Evolutionary conservation across 2,797 vertebrate species (phyloP), one percentile per base, ranked within the genome.

Genomic region (Gallinago solitaria): DNA sequence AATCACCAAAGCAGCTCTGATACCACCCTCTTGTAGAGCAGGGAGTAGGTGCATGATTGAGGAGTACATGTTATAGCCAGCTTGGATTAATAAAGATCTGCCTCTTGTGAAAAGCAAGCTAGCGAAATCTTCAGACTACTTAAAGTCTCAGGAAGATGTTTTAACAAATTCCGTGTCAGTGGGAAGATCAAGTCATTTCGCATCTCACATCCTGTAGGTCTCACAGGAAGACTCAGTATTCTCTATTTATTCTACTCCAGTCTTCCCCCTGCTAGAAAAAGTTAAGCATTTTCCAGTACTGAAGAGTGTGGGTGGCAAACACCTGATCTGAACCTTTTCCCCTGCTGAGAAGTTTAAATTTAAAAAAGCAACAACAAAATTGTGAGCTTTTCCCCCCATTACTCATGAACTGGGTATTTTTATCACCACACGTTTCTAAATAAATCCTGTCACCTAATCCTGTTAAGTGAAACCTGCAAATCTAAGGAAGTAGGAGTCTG

Each of bases 401-500:
- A 83, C 88, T 95, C 63, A 41, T 48, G 56, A 87, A 70, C 25
- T 33, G 60, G 56, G 45, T 96, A 95, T 97, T 97, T 97, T 97
- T 95, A 92, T 96, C 91, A 68, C 68, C 70, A 79, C 64, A 70
- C 19, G 4, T 85, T 74, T 92, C 94, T 94, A 95, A 97, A 96
- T 95, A 96, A 96, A 95, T 83, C 89, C 45, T 83, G 28, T 57
- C 91, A 93, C 79, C 79, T 96, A 84, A 95, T 93, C 88, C 47
- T 95, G 87, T 93, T 94, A 95, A 56, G 39, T 48, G 69, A 94
- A 94, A 87, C 67, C 89, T 96, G 57, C 60, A 83, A 79, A 95
- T 94, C 79, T 78, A 64, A 93, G 91, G 73, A 91, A 91, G 73
- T 67, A 39, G 64, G 92, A 95, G 57, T 85, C 87, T 54, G 19